Evolutionary conservation across 2,113 vertebrate genomes (phyloP).

Genomic region (Hippocampus abdominalis): DNA sequence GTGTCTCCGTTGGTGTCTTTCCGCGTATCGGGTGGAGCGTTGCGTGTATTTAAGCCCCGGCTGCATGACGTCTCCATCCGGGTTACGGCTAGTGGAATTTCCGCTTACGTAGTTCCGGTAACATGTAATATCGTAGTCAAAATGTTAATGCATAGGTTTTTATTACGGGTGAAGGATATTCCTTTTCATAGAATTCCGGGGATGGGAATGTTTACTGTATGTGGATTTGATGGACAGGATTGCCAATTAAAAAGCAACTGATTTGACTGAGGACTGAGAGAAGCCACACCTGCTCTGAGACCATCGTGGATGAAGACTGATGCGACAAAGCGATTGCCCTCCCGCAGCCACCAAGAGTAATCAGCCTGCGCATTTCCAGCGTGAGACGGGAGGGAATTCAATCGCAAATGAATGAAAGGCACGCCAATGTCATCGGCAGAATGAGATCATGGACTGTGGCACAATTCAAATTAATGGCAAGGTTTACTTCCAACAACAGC

Average conservation of each 20-base stretch:
- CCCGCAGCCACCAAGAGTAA: slow-evolving; percentile 54
- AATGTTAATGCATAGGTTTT: too few species aligned
- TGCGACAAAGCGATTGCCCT: slow-evolving; percentile 68
- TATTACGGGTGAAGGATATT: too few species aligned
- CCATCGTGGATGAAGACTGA: slow-evolving; percentile 50
- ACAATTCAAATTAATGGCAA: slow-evolving; percentile 29
- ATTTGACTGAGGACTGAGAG: slow-evolving; percentile 40
- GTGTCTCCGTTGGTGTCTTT: too few species aligned
- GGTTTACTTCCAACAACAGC: slow-evolving; percentile 22
- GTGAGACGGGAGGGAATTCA: slow-evolving; percentile 63
- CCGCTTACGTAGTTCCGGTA: too few species aligned
- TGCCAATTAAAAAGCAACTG: slow-evolving; percentile 48
- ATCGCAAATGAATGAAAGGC: slow-evolving; percentile 67
- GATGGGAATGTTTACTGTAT: slow-evolving; percentile 19
- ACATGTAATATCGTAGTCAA: too few species aligned
- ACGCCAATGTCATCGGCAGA: slow-evolving; percentile 66
- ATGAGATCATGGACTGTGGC: slow-evolving; percentile 28
- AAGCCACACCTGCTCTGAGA: slow-evolving; percentile 52
- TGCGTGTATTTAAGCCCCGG: too few species aligned
- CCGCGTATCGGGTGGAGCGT: too few species aligned
- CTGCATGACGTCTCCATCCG: too few species aligned
- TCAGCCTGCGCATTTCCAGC: slow-evolving; percentile 64
- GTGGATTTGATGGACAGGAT: slow-evolving; percentile 35
- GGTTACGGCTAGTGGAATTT: too few species aligned
- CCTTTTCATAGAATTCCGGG: too few species aligned